Conservation (phyloP, 2,797 vertebrate species). For the Gallinago stenura region DNA sequence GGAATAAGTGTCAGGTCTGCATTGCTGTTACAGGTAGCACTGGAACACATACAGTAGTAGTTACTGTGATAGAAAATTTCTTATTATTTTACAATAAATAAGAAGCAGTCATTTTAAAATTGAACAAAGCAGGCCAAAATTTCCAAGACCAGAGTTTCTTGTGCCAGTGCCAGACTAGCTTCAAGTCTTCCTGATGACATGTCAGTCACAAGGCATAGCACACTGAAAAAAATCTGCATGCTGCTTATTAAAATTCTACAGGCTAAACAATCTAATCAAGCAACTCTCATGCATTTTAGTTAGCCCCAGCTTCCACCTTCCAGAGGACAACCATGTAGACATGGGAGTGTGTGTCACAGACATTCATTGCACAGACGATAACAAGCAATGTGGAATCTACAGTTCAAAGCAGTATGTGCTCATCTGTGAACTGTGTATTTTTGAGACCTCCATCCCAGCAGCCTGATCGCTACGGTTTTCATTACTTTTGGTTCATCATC, state of each 20-base stretch:
- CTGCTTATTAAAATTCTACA: background rate
- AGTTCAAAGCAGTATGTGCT: background rate
- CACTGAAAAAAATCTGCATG: background rate
- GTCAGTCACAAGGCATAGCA: background rate
- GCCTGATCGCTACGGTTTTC: background rate
- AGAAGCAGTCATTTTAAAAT: background rate
- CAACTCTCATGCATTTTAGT: background rate
- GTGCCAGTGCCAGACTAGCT: background rate
- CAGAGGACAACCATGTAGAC: background rate
- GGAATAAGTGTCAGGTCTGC: background rate
- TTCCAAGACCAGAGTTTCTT: background rate
- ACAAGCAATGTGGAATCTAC: background rate
- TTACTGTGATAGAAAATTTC: background rate
- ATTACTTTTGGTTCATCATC: background rate
- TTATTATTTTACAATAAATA: background rate
- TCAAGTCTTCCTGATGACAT: background rate
- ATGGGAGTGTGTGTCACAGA: background rate
- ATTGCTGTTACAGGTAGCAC: background rate
- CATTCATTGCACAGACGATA: background rate
- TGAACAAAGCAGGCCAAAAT: background rate
- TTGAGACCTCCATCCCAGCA: background rate
- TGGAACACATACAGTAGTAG: background rate
- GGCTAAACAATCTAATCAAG: background rate
- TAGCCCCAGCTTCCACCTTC: background rate
- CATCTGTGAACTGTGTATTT: background rate